Percentiles rank a stretch among this genome's conserved stretches.
Conservation (phyloP, 1,140 invertebrate species). For the Mactra quadrangularis region DNA sequence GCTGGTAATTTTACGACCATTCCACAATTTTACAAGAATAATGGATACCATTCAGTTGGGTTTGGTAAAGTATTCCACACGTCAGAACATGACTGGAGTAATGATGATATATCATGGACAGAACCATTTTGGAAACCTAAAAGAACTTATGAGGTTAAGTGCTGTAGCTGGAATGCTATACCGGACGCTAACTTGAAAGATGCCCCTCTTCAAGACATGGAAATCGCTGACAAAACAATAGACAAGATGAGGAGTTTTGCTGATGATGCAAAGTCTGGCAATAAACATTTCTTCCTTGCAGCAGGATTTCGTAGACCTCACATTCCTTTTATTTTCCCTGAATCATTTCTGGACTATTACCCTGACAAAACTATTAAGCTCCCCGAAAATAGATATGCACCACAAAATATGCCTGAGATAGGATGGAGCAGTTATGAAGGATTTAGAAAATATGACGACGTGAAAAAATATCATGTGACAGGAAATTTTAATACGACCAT, state of each 20-base stretch:
- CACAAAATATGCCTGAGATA: background rate
- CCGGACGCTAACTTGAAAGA: background rate
- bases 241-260: constrained; percentile 85
- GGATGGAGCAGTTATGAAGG: background rate
- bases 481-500: background rate
- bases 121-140: too few relatives aligned
- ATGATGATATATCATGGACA: too few relatives aligned
- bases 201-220: background rate
- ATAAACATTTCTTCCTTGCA: constrained; percentile 4
- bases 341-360: constrained; percentile 12
- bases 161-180: background rate
- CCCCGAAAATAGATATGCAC: background rate
- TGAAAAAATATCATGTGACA: background rate
- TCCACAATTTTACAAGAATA: too few relatives aligned
- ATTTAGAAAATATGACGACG: background rate
- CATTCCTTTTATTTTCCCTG: constrained; percentile 2
- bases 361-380: background rate
- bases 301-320: constrained; percentile 70
- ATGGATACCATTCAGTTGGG: too few relatives aligned
- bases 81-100: too few relatives aligned
- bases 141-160: too few relatives aligned
- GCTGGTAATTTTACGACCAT: too few relatives aligned
- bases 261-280: background rate
- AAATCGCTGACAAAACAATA: constrained; percentile 80
- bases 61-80: too few relatives aligned